Evolutionary conservation across 2,113 vertebrate species (phyloP).

Genomic region (Mohoua ochrocephala): DNA sequence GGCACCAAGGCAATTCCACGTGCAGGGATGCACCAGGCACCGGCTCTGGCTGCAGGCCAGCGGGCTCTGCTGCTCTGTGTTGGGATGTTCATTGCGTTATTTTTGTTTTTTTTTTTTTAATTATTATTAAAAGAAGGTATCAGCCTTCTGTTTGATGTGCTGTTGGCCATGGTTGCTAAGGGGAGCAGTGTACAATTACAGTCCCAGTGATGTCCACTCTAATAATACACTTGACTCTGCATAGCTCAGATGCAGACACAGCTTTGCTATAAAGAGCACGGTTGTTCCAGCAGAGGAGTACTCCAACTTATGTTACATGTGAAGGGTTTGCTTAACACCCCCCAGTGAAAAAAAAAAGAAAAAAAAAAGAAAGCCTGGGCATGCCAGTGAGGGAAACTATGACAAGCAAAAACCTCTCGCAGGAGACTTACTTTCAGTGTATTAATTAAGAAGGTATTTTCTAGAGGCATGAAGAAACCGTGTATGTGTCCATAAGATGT

Average conservation of each 20-base stretch:
- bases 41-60: neutral
- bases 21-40: neutral
- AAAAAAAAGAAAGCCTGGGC: neutral
- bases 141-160: slow-evolving; percentile 78
- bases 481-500: neutral
- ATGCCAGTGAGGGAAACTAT: neutral
- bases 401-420: neutral
- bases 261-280: slow-evolving; percentile 75
- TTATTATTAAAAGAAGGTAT: slow-evolving; percentile 66
- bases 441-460: neutral
- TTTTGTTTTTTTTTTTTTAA: neutral
- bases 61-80: neutral
- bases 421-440: neutral
- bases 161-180: slow-evolving; percentile 74
- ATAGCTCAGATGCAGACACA: slow-evolving; percentile 76
- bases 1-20: neutral
- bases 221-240: slow-evolving; percentile 78
- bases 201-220: slow-evolving; percentile 73
- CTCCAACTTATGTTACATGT: slow-evolving; percentile 69
- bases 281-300: slow-evolving; percentile 63
- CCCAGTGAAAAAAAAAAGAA: neutral
- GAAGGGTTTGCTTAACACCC: neutral
- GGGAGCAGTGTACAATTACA: slow-evolving; percentile 75
- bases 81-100: neutral
- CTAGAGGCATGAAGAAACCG: neutral